phyloP scores from a whole-genome alignment of 2,888 invertebrate species.

The Megamerina dolium region DNA sequence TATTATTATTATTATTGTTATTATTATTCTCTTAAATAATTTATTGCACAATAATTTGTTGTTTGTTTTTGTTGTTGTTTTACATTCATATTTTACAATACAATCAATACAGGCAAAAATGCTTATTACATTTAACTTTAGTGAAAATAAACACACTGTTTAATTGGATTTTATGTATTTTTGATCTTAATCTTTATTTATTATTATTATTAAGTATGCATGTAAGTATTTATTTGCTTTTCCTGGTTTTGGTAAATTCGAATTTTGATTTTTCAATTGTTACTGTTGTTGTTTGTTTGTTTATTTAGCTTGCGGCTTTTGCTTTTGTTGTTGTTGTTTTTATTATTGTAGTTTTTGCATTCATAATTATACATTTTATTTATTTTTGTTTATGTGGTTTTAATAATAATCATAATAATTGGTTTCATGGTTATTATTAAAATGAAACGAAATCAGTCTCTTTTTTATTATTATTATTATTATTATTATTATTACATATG shows the following conservation, averaged over 20 bases:
- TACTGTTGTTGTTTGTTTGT: slow-evolving; percentile 7
- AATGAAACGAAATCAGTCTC: slow-evolving; percentile 49
- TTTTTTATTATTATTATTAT: slow-evolving; percentile 13
- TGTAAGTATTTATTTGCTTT: slow-evolving; percentile 6
- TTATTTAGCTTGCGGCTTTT: slow-evolving; percentile 15
- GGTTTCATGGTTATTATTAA: slow-evolving; percentile 16
- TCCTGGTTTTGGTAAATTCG: slow-evolving; percentile 34
- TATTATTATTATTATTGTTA: too few species aligned
- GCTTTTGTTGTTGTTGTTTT: too few species aligned
- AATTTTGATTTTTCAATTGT: slow-evolving; percentile 40
- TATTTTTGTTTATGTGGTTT: slow-evolving; percentile 5
- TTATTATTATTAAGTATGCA: slow-evolving; percentile 11
- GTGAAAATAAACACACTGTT: background rate
- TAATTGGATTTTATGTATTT: slow-evolving; percentile 3
- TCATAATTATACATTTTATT: slow-evolving; percentile 17
- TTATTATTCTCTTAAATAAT: background rate
- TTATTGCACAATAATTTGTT: slow-evolving; percentile 4
- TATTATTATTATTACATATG: background rate
- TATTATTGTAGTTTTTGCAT: slow-evolving; percentile 8
- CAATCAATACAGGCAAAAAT: slow-evolving; percentile 11
- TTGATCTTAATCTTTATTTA: slow-evolving; percentile 1
- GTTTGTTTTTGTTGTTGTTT: slow-evolving; percentile 2
- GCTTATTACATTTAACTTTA: slow-evolving; percentile 2
- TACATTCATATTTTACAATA: slow-evolving; percentile 1
- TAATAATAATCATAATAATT: background rate